These are phyloP conservation scores for Brachyopa scutellaris DNA, from an alignment of 2,888 invertebrate species.

Conservation along the genomic window DNA sequence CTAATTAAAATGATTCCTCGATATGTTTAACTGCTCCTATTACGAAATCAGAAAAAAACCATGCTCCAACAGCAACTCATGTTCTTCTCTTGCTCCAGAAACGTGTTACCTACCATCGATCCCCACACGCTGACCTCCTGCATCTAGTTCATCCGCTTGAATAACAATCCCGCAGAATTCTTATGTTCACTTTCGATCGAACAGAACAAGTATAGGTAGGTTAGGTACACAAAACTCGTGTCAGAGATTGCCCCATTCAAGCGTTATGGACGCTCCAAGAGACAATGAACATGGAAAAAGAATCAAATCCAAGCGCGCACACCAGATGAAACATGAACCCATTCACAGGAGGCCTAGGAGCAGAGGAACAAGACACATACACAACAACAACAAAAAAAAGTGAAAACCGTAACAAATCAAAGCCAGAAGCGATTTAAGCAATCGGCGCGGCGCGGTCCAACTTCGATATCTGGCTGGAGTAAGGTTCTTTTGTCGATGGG, in stretches of 20 bases:
- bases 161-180: slow-evolving; percentile 39
- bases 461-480: slow-evolving; percentile 54
- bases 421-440: slow-evolving; percentile 71
- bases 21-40: slow-evolving; percentile 26
- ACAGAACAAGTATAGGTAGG: slow-evolving; percentile 50
- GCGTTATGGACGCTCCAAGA: slow-evolving; percentile 66
- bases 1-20: slow-evolving; percentile 59
- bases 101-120: slow-evolving; percentile 36
- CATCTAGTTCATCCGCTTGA: slow-evolving; percentile 42
- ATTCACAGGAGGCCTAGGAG: slow-evolving; percentile 62
- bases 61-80: slow-evolving; percentile 29
- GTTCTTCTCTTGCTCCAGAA: slow-evolving; percentile 37
- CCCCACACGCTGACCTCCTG: slow-evolving; percentile 66
- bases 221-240: slow-evolving; percentile 65
- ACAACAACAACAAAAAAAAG: slow-evolving; percentile 32
- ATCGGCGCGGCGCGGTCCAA: slow-evolving; percentile 48
- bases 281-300: slow-evolving; percentile 65
- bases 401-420: slow-evolving; percentile 71
- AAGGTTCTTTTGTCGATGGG: slow-evolving; percentile 69
- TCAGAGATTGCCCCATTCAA: slow-evolving; percentile 69
- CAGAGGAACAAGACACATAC: slow-evolving; percentile 24
- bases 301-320: slow-evolving; percentile 63
- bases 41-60: slow-evolving; percentile 22
- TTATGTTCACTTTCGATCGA: slow-evolving; percentile 69
- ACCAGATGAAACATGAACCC: slow-evolving; percentile 66